Evolutionary conservation across 1,140 invertebrate species (phyloP).

Genomic region (Amphibalanus amphitrite): DNA sequence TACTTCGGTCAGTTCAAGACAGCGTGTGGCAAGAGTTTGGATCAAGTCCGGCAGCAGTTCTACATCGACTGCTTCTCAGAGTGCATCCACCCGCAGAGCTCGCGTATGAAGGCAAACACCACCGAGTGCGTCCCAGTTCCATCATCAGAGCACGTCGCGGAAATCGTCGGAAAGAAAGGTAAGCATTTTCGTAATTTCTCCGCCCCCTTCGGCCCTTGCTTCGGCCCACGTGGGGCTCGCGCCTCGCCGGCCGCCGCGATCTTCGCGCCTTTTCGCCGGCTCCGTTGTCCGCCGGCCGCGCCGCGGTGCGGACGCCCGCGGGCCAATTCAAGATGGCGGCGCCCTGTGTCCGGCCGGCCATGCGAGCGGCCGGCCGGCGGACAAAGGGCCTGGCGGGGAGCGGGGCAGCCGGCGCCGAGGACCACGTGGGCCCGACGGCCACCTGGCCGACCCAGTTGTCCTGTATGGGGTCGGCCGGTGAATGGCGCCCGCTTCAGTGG

Average conservation of each 20-base stretch:
- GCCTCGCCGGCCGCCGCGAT: too few species aligned
- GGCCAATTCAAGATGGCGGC: background rate
- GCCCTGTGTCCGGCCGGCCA: background rate
- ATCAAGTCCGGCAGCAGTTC: background rate
- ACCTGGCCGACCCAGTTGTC: too few species aligned
- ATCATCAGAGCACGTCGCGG: background rate
- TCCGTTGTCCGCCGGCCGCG: background rate
- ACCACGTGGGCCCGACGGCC: background rate
- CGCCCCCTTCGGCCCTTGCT: too few species aligned
- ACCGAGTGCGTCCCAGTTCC: background rate
- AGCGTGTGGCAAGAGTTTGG: background rate
- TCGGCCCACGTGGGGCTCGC: too few species aligned
- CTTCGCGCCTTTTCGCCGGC: background rate
- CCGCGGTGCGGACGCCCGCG: background rate
- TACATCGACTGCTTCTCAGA: conserved; percentile 2
- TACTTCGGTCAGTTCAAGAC: background rate
- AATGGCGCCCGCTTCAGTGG: too few species aligned
- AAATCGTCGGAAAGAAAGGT: conserved; percentile 4
- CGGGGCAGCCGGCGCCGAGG: background rate
- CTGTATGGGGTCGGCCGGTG: too few species aligned
- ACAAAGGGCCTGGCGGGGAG: background rate
- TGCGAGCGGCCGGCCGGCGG: background rate
- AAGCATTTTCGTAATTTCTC: too few species aligned
- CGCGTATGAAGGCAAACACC: conserved; percentile 3
- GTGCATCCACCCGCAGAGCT: background rate